Base-by-base conservation (phyloP, 2,888 invertebrate genomes). In the Drosophila phalerata region DNA sequence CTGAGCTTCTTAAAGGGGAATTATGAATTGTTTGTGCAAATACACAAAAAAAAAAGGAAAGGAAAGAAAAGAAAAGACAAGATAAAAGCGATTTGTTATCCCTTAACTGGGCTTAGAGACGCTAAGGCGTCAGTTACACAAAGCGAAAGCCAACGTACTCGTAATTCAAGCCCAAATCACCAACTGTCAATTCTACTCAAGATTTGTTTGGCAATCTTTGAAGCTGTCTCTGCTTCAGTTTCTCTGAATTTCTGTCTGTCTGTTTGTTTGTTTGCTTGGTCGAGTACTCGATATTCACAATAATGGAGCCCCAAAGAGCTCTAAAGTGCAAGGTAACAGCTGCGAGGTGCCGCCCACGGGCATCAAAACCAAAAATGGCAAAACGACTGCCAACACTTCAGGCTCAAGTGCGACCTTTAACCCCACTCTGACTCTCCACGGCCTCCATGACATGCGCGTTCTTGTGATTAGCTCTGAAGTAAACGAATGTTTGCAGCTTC, bases 21-120 rank as follows among this genome's bases (percentile, higher is more conserved):
- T 81, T 86, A 80, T 86, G 84, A 79, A 69, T 72, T 74, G 77
- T 25, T 28, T 28, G 53, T 40, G 57, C 32, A 52, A 61, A 52
- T 49, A 62, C 47, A 30, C 34, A 28, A 42, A 42, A 53, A 42
- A 47, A 40, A 55, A 63, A 63, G 69, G 25, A 25, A 25, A 25
- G n/a, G n/a, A n/a, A n/a, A n/a, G n/a, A n/a, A n/a, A n/a, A n/a
- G n/a, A n/a, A n/a, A 28, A 28, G 8, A 8, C 48, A 63, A 69
- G 75, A 84, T 80, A 78, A 78, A 85, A 85, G 78, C 71, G 78
- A 84, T 87, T 84, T 82, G 87, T 87, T 87, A 69, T 67, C 69
- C 74, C 63, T 56, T 71, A 79, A 77, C 48, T 48, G 61, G 55
- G 58, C 51, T 45, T 32, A 51, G 37, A 48, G 45, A 25, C 63